Percentiles rank a stretch among this genome's conserved stretches.
Evolutionary conservation across 2,888 invertebrate species (phyloP).

Genomic region (Tipula vernalis): DNA sequence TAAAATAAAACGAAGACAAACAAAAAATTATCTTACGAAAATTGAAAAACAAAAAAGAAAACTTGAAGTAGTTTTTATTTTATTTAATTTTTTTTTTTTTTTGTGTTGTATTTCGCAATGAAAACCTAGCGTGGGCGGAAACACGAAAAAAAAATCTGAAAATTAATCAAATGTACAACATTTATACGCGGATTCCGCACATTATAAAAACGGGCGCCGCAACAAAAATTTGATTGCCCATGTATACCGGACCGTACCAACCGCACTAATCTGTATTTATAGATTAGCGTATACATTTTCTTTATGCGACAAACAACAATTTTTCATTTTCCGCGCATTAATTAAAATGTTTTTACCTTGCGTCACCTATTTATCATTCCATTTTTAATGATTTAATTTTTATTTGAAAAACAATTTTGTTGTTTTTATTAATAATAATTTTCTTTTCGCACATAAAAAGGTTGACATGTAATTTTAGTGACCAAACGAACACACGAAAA

Average conservation of each 20-base stretch:
- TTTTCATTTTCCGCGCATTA: neutral
- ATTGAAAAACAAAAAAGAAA: neutral
- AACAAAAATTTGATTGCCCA: neutral
- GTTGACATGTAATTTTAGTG: neutral
- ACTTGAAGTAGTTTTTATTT: neutral
- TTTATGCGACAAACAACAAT: neutral
- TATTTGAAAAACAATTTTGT: neutral
- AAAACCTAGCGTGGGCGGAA: neutral
- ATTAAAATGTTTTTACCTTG: neutral
- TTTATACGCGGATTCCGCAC: neutral
- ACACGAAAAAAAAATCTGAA: neutral
- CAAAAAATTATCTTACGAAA: neutral
- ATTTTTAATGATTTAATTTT: neutral
- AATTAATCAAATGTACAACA: neutral
- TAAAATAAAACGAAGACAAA: neutral
- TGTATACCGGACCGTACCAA: neutral
- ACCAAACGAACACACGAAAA: neutral
- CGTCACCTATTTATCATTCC: neutral
- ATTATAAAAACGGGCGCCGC: neutral
- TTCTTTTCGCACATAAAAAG: neutral
- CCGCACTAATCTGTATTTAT: neutral
- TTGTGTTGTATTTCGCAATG: neutral
- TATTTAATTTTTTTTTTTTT: neutral
- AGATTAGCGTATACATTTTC: too few relatives aligned
- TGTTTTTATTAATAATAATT: neutral